Evolutionary conservation across 2,113 vertebrate genomes (phyloP).

Genomic region (Ceratotherium simum): DNA sequence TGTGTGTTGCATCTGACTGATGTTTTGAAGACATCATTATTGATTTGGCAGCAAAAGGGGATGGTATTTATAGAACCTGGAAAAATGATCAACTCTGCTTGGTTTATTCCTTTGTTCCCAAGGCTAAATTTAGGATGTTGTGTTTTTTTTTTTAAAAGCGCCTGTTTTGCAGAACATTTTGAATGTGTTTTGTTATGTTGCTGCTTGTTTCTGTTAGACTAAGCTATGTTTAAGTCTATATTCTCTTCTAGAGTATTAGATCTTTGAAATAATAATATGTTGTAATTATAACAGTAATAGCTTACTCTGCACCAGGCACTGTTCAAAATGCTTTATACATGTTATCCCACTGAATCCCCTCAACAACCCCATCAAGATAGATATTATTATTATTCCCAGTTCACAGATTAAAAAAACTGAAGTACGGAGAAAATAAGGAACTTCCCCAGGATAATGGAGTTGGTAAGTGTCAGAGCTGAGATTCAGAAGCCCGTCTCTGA

Average conservation of each 20-base stretch:
- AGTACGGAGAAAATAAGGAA: not conserved
- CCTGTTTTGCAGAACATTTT: not conserved
- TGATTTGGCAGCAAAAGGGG: slow-evolving; percentile 26
- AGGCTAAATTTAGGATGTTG: not conserved
- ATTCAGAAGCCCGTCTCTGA: not conserved
- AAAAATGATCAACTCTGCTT: slow-evolving; percentile 60
- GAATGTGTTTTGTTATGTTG: not conserved
- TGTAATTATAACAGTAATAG: slow-evolving; percentile 5
- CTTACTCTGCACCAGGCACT: not conserved
- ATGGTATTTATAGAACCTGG: slow-evolving; percentile 48
- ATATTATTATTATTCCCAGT: not conserved
- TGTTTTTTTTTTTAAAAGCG: not conserved
- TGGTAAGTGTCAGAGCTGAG: not conserved
- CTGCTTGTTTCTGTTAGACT: not conserved
- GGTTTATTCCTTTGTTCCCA: slow-evolving; percentile 54
- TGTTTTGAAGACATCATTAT: slow-evolving; percentile 54
- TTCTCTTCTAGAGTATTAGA: not conserved
- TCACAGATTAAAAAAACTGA: not conserved
- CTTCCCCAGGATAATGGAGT: not conserved
- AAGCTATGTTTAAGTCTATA: not conserved
- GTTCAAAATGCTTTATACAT: not conserved
- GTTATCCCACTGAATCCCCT: not conserved
- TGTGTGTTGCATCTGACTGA: slow-evolving; percentile 32
- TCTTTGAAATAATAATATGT: not conserved
- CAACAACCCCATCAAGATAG: not conserved